Base-by-base conservation (phyloP, 2,888 invertebrate species). In the Margaritifera margaritifera region DNA sequence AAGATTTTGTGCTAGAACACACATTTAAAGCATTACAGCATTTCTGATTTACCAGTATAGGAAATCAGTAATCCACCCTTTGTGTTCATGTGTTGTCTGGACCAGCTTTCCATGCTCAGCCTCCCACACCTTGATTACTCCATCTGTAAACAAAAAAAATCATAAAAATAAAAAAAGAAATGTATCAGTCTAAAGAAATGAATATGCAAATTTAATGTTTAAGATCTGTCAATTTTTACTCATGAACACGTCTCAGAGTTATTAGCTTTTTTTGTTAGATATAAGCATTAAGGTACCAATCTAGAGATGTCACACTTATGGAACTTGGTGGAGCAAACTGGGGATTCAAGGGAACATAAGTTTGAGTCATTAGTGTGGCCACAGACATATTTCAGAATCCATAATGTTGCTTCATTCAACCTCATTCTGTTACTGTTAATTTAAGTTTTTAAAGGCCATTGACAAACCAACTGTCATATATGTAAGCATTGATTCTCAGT, bases 41-140 rank as follows among this genome's bases (percentile, higher is more conserved):
- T 42, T 42, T 42, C 15, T 3, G 6, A 57, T 65, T 80, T 75
- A 89, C 89, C 89, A 89, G 73, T 83, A 89, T 2, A 88, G 71
- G 69, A 89, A 89, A 65, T 88, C 87, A 62, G 89, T 89, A 5
- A 89, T 84, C 89, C 89, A 89, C 25, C 89, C 89, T 72, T 81
- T 81, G 71, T 89, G 89, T 66, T 87, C 88, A 77, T 81, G 78
- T 22, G 81, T 78, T 50, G 81, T 78, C 61, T 81, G 79, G 4
- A 86, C 78, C 22, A 85, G 75, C 69, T 86, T 87, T 22, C 87
- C 87, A 67, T 82, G 84, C 69, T 89, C 89, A 61, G 86, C 83
- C 72, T 89, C 89, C 83, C 83, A 89, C 6, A 80, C 79, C 69
- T 88, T 88, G 6, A 89, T 82, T 8, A 85, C 81, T 31, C 89